These are phyloP conservation scores for Trachelus stipa DNA, from an alignment of 2,888 invertebrate species.

Conservation along the genomic window DNA sequence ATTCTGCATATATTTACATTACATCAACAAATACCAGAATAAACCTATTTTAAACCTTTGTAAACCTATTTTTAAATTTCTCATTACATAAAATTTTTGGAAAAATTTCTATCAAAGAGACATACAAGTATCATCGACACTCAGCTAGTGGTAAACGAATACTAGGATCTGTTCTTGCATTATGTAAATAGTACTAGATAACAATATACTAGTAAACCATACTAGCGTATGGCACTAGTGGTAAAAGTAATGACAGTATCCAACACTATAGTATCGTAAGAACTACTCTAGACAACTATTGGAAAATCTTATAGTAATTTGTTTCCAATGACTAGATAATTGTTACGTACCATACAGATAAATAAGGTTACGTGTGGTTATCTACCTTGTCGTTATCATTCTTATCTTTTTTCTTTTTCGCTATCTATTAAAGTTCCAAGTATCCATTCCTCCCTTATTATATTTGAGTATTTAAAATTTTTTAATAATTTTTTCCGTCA, in stretches of 20 bases:
- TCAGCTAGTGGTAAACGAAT: not conserved
- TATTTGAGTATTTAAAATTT: not conserved
- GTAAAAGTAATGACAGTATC: not conserved
- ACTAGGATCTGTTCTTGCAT: not conserved
- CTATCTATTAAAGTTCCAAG: not conserved
- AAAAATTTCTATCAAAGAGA: not conserved
- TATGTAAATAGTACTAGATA: not conserved
- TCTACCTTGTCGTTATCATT: not conserved
- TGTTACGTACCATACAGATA: not conserved
- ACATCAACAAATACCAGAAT: not conserved
- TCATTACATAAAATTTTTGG: not conserved
- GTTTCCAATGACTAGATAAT: not conserved
- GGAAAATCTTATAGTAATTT: not conserved
- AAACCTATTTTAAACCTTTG: no score
- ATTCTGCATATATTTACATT: not conserved
- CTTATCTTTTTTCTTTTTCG: not conserved
- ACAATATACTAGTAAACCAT: not conserved
- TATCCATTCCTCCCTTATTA: not conserved
- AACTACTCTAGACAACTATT: not conserved
- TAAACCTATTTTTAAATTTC: not conserved
- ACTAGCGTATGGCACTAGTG: not conserved
- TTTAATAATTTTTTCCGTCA: not conserved
- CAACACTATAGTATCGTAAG: not conserved
- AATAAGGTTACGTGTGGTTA: not conserved
- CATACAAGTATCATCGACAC: not conserved